phyloP scores from a whole-genome alignment of 2,888 invertebrate species.

The Poecilobothrus nobilitatus region DNA sequence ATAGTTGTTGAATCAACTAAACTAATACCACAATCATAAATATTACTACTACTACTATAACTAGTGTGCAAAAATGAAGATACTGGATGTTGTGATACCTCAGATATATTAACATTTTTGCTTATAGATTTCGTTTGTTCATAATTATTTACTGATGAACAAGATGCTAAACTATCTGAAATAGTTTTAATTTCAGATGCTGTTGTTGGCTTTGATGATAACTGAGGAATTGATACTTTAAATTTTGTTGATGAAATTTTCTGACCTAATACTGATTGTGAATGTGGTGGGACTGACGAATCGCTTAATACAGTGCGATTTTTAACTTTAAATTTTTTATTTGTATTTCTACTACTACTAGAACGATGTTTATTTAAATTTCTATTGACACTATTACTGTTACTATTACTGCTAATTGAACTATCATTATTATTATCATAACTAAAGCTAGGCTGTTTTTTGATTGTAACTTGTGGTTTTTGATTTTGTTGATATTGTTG shows the following conservation, averaged over 20 bases:
- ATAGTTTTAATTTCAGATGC: background rate
- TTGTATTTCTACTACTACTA: background rate
- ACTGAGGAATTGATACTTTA: background rate
- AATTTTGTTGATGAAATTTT: background rate
- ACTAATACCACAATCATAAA: background rate
- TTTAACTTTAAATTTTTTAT: slow-evolving; percentile 11
- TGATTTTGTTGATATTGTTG: background rate
- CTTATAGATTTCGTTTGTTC: background rate
- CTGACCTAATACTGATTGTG: slow-evolving; percentile 10
- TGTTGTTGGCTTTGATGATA: background rate
- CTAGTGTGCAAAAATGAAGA: background rate
- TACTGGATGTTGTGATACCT: background rate
- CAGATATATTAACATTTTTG: background rate
- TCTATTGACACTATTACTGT: slow-evolving; percentile 14
- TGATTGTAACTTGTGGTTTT: background rate
- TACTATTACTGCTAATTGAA: slow-evolving; percentile 19
- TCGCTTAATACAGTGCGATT: slow-evolving; percentile 15
- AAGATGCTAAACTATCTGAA: background rate
- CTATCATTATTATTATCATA: slow-evolving; percentile 24
- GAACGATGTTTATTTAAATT: slow-evolving; percentile 4
- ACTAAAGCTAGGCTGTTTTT: slow-evolving; percentile 20
- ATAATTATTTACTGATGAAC: background rate
- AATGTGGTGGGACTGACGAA: slow-evolving; percentile 19
- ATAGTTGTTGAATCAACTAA: background rate
- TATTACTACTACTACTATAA: background rate